A percentile compares a stretch with the other conserved stretches of the same genome.
Evolutionary conservation across 2,797 vertebrate species (phyloP).

Genomic region (Somateria mollissima): DNA sequence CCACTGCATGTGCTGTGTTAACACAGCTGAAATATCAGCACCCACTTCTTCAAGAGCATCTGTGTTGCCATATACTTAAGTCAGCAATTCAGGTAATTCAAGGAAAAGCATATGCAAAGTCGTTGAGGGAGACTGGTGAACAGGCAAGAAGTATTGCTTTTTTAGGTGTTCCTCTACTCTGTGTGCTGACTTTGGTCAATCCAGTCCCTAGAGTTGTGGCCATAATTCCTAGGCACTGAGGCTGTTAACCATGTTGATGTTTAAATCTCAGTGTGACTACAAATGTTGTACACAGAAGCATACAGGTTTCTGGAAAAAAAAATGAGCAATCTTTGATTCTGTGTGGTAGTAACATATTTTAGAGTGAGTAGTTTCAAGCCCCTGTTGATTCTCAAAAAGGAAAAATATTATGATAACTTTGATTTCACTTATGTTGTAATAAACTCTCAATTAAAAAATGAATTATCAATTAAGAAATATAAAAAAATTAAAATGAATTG

Average conservation of each 20-base stretch:
- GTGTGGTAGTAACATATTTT: background rate
- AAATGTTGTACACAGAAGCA: background rate
- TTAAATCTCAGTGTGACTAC: background rate
- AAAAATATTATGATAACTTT: background rate
- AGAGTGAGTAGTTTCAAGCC: background rate
- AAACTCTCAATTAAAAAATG: background rate
- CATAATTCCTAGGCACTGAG: background rate
- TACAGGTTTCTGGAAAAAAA: background rate
- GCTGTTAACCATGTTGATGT: background rate
- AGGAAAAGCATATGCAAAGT: background rate
- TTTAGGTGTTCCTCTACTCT: background rate
- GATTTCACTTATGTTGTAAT: background rate
- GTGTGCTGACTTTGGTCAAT: background rate
- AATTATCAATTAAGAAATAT: background rate
- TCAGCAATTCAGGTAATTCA: background rate
- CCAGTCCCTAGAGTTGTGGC: background rate
- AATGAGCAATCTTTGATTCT: background rate
- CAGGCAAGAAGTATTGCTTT: background rate
- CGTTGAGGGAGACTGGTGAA: background rate
- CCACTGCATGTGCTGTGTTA: background rate
- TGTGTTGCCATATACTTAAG: background rate
- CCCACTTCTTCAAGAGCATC: background rate
- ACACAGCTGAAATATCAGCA: background rate
- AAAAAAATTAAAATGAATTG: background rate
- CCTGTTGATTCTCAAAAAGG: background rate